Evolutionary conservation across 2,113 vertebrate genomes (phyloP).

Genomic region (Periophthalmus modestus): DNA sequence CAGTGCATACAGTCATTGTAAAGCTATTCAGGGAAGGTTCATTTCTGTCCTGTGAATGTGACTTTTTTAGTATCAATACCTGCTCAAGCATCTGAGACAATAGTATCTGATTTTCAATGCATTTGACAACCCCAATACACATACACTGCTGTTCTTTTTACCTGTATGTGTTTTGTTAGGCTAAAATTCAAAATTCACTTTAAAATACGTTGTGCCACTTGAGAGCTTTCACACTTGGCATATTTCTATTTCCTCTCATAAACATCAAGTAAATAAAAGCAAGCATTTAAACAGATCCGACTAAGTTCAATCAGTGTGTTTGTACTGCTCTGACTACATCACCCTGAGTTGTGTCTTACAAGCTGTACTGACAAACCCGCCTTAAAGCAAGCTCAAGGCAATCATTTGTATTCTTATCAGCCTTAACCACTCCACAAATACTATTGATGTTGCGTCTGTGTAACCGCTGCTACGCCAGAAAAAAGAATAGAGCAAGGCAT

Average conservation of each 20-base stretch:
- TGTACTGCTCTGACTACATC: constrained; percentile 42
- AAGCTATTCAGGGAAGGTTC: no score
- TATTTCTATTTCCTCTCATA: background rate
- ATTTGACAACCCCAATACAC: no score
- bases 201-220: background rate
- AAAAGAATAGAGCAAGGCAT: constrained; percentile 25
- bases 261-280: background rate
- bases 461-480: constrained; percentile 30
- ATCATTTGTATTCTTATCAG: constrained; percentile 66
- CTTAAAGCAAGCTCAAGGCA: constrained; percentile 59
- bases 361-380: constrained; percentile 47
- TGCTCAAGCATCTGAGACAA: no score
- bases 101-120: no score
- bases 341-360: constrained; percentile 39
- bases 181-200: background rate
- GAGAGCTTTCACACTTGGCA: background rate
- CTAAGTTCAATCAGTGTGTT: constrained; percentile 39
- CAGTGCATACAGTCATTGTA: no score
- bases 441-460: constrained; percentile 58
- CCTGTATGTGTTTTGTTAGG: background rate
- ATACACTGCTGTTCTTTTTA: no score
- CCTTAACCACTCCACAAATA: constrained; percentile 60
- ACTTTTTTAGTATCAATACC: no score
- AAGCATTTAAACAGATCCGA: constrained; percentile 17
- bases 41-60: no score